Evolutionary conservation across 2,888 invertebrate genomes (phyloP), one percentile per base, ranked within the genome.

Genomic region (Brenthis hecate): DNA sequence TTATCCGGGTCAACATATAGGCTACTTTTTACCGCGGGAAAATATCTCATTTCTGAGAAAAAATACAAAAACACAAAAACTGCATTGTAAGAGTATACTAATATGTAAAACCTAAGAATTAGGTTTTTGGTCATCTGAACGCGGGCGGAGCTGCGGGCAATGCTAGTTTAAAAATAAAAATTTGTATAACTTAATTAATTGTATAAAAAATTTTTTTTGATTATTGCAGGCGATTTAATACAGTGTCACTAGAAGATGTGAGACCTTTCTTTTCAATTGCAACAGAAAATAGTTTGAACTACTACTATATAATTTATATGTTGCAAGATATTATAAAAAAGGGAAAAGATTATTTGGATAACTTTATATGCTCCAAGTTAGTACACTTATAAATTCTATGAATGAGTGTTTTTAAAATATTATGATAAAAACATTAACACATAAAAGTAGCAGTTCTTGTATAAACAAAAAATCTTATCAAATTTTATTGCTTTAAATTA

Each of bases 241-340:
- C 80, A 28, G 71, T 87, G 60, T 71, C 77, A 16, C 68, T 85
- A 61, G 75, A 80, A 72, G 84, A 86, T 76, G 70, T 82, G 0
- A 74, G 69, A 68, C 58, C 73, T n/a, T 81, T 87, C 55, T 85
- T 84, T 69, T 66, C 54, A 55, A 74, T 82, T 58, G 85, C 84
- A 54, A 76, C 82, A 23, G 69, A 77, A 19, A 78, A 74, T 70
- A 81, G 76, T 68, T 54, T 79, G 5, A 80, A 78, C 65, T 86
- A 80, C 72, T 85, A 81, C 71, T 87, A 84, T 71, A 78, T 82
- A n/a, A 76, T 88, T 68, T 73, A 75, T 64, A 78, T 85, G 63
- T 72, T 90, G 58, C 86, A 86, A 79, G 77, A 84, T 28, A 71
- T 86, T 16, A 72, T 88, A n/a, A 76, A 68, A 36, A 78, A 75